Base-by-base conservation (phyloP, 2,797 vertebrate species). In the Hippocampus kuda region DNA sequence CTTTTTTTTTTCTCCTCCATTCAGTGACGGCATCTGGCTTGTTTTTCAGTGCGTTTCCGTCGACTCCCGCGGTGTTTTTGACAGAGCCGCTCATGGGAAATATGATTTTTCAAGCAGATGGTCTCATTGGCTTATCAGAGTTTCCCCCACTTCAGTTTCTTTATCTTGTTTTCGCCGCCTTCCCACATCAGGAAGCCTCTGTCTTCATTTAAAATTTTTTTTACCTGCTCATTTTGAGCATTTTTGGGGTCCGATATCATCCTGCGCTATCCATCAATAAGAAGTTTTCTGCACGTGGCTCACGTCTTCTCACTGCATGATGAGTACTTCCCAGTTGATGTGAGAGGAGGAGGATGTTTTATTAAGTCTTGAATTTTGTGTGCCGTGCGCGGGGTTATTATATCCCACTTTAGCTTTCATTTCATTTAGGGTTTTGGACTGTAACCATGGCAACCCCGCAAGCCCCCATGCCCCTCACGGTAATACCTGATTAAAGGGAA, bases 401-500 rank as follows among this genome's bases (percentile, higher is more conserved):
- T 68, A 69, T 84, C 81, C 73, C 75, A 67, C 77, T 81, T 73
- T 71, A 75, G 74, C 74, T 83, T 85, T 85, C 72, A 83, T 84
- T 83, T 73, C 81, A 67, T 76, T 67, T 49, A 62, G 27, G 62
- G 3, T 77, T 79, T 78, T 73, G 51, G 74, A 65, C 79, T 72
- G 86, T 86, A 79, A 78, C 69, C 84, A 89, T 81, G 83, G 88
- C 75, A 87, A 86, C 84, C n/a, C 20, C 61, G 71, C 67, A 11
- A 38, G 48, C 72, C 75, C 75, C 71, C 20, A 63, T 79, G 75
- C 83, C 75, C 77, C 78, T 83, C 70, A 13, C 73, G 78, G 70
- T 81, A 75, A 80, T 80, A 77, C 76, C 76, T 77, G 81, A 84
- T 86, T 82, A 88, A 87, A 85, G 75, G 16, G 70, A 77, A 72